Percentiles rank a stretch among this genome's conserved stretches.
Conservation (phyloP, 2,113 vertebrate genomes). For the Mola mola region DNA sequence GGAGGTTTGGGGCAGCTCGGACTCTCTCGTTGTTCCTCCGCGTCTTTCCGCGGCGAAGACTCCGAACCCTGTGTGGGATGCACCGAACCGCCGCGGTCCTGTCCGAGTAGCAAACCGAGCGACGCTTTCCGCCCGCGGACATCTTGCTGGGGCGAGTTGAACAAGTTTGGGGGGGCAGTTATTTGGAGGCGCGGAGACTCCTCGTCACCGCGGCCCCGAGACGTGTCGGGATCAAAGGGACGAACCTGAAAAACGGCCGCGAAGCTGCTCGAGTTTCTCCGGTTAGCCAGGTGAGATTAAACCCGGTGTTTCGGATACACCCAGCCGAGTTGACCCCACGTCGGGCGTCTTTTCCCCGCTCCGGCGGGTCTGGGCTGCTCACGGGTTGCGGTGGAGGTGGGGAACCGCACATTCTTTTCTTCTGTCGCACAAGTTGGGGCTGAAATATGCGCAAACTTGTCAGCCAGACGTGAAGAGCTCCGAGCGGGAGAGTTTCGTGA, state of each 20-base stretch:
- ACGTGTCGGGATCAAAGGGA: slow-evolving; percentile 65
- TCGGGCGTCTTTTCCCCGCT: slow-evolving; percentile 2
- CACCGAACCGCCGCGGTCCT: not conserved
- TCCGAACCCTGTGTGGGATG: slow-evolving; percentile 29
- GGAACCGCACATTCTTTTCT: slow-evolving; percentile 20
- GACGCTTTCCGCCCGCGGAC: not conserved
- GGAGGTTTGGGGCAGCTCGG: slow-evolving; percentile 62
- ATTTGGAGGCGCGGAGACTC: slow-evolving; percentile 41
- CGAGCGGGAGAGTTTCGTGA: slow-evolving; percentile 5
- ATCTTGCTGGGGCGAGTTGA: slow-evolving; percentile 4
- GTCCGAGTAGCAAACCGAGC: not conserved
- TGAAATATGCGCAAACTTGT: slow-evolving; percentile 52
- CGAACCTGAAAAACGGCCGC: slow-evolving; percentile 19
- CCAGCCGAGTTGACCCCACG: not conserved
- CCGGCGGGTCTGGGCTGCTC: not conserved
- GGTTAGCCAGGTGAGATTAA: slow-evolving; percentile 7
- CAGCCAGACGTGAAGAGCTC: slow-evolving; percentile 13
- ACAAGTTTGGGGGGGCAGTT: slow-evolving; percentile 34
- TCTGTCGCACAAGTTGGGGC: slow-evolving; percentile 38
- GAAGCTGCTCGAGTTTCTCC: slow-evolving; percentile 3
- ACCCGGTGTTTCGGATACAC: not conserved
- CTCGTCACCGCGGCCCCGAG: slow-evolving; percentile 51
- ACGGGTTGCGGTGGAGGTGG: too few species aligned
- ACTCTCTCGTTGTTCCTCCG: slow-evolving; percentile 66
- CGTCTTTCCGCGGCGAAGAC: slow-evolving; percentile 56